Percentiles rank a stretch among this genome's conserved stretches.
phyloP scores from a whole-genome alignment of 2,797 vertebrate species.

The Gadopsis marmoratus region DNA sequence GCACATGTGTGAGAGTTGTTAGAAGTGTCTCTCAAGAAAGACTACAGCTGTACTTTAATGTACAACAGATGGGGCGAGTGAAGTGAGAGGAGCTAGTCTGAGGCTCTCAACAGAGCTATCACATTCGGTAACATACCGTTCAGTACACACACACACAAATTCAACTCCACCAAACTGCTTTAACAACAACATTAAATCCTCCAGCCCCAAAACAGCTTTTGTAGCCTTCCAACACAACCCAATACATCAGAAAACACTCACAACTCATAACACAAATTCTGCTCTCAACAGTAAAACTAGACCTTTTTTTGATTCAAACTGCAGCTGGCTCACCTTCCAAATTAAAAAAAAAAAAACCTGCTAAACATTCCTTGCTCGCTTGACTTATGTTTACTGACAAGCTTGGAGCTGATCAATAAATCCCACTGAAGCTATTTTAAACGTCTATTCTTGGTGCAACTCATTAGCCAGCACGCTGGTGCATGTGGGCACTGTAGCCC shows the following conservation, averaged over 20 bases:
- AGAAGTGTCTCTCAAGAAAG: slow-evolving; percentile 83
- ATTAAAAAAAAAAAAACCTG: not conserved
- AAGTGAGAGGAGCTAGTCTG: slow-evolving; percentile 45
- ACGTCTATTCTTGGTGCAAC: slow-evolving; percentile 18
- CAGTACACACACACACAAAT: slow-evolving; percentile 18
- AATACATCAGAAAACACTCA: slow-evolving; percentile 46
- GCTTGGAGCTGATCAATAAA: slow-evolving; percentile 56
- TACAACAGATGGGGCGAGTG: slow-evolving; percentile 86
- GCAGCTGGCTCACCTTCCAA: slow-evolving; percentile 18
- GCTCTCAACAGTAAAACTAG: slow-evolving; percentile 15
- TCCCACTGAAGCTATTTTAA: slow-evolving; percentile 42
- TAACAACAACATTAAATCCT: slow-evolving; percentile 49
- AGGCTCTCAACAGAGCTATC: slow-evolving; percentile 63
- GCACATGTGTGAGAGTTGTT: slow-evolving; percentile 22
- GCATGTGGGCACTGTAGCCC: not conserved
- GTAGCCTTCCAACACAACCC: slow-evolving; percentile 32
- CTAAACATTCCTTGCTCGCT: slow-evolving; percentile 27
- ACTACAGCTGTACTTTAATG: slow-evolving; percentile 89
- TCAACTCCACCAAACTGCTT: slow-evolving; percentile 16
- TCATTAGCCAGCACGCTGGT: slow-evolving; percentile 1
- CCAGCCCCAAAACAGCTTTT: slow-evolving; percentile 32
- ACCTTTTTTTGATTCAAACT: slow-evolving; percentile 48
- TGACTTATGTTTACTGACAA: slow-evolving; percentile 44
- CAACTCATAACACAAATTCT: slow-evolving; percentile 31
- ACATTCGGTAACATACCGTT: slow-evolving; percentile 40